Conservation (phyloP, 2,113 vertebrate genomes). For the Zapornia atra region DNA sequence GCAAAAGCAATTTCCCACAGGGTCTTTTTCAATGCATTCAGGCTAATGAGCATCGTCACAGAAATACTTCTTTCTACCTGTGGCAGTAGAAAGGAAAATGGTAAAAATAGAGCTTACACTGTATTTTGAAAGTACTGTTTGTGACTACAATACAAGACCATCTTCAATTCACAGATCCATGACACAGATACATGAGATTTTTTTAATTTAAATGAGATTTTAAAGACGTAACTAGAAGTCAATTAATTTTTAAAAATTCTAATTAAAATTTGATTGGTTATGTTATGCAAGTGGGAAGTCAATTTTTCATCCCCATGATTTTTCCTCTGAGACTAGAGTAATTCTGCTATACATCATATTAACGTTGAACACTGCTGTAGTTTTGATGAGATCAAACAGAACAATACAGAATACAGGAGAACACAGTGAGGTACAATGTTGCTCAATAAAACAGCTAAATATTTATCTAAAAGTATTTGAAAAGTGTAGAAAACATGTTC, state of each 20-base stretch:
- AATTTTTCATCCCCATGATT: constrained; percentile 13
- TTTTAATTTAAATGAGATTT: not conserved
- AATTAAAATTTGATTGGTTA: constrained; percentile 47
- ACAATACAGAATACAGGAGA: not conserved
- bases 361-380: not conserved
- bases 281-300: not conserved
- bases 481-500: not conserved
- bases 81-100: not conserved
- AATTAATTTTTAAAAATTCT: constrained; percentile 32
- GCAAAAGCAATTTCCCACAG: not conserved
- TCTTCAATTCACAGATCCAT: not conserved
- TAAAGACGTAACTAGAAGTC: not conserved
- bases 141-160: not conserved
- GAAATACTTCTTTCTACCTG: not conserved
- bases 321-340: not conserved
- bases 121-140: not conserved
- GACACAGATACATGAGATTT: not conserved
- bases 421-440: not conserved
- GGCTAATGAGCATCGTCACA: not conserved
- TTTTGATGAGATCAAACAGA: not conserved
- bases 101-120: not conserved
- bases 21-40: not conserved
- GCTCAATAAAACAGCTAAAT: not conserved
- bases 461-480: not conserved
- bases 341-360: not conserved